Conservation (phyloP, 2,888 invertebrate species). For the Sacculina carcini region DNA sequence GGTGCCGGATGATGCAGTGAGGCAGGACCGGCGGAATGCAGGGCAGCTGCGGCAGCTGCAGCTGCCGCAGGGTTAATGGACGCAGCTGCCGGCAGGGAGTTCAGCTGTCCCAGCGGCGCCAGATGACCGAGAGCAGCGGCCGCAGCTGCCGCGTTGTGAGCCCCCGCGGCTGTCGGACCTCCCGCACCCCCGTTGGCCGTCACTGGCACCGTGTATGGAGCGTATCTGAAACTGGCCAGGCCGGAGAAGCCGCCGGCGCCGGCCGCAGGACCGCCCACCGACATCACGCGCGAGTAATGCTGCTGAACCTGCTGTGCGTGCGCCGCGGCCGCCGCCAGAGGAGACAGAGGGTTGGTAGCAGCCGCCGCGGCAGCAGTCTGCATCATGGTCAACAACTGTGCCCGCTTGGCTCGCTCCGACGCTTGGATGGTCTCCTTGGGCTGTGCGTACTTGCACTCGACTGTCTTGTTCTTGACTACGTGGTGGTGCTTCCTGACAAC, state of each 20-base stretch:
- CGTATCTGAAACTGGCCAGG: slow-evolving; percentile 30
- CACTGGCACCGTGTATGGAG: slow-evolving; percentile 31
- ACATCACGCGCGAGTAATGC: slow-evolving; percentile 4
- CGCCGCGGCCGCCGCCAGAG: slow-evolving; percentile 20
- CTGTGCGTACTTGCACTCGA: slow-evolving; percentile 72
- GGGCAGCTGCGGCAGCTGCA: background rate
- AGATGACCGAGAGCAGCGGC: slow-evolving; percentile 12
- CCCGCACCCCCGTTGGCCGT: background rate
- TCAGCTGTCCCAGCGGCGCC: background rate
- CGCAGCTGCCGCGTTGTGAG: slow-evolving; percentile 13
- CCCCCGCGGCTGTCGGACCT: slow-evolving; percentile 1
- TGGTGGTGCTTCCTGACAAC: slow-evolving; percentile 85
- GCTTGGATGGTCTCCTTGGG: slow-evolving; percentile 64
- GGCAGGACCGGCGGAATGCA: background rate
- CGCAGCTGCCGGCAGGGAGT: background rate
- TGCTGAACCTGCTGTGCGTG: slow-evolving; percentile 3
- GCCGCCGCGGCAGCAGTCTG: slow-evolving; percentile 32
- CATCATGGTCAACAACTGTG: slow-evolving; percentile 37
- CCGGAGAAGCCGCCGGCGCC: slow-evolving; percentile 25
- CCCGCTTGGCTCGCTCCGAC: slow-evolving; percentile 36
- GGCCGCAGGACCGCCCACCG: slow-evolving; percentile 13
- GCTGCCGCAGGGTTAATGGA: background rate
- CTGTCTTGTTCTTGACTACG: slow-evolving; percentile 72
- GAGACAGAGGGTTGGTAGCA: no score
- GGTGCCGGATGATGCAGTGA: no score